Evolutionary conservation across 2,888 invertebrate species (phyloP), one percentile per base, ranked within the genome.

Genomic region (Drosophila borealis): DNA sequence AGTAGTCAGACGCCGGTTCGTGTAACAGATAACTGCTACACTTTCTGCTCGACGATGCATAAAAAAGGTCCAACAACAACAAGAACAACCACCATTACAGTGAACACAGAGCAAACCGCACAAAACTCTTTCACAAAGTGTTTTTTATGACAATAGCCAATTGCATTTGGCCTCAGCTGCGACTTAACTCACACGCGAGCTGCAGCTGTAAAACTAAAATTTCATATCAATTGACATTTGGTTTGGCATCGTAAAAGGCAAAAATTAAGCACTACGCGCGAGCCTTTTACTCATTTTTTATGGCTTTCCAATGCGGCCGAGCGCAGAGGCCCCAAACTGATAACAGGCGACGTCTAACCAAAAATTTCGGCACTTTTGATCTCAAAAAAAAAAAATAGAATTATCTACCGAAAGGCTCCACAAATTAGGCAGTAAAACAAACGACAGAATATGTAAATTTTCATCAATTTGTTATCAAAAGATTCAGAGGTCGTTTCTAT

Each of bases 11-110:
- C 50, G 62, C 36, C 67, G 55, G 48, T 70, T 70, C 48, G 68
- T 69, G 70, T 82, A 74, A 66, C 71, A 86, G 85, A 88, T 90
- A 90, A 89, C 76, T 81, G 85, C 88, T 87, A 81, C 81, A 89
- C 87, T 88, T 88, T 88, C 87, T 85, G 87, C 90, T 88, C 78
- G 87, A 66, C 87, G 89, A 87, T 90, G 87, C 90, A 88, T 90
- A 89, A 90, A 87, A 89, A 87, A 81, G 90, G 87, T 89, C 53
- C 81, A 62, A 78, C 78, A 74, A 62, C 80, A 86, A 41, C 63
- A 65, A 39, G 41, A 49, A 29, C 62, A 65, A 8, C 39, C 46
- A 19, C 37, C 36, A 39, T 63, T 41, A 49, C 57, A 66, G 19
- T 13, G 17, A 49, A 33, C n/a, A 60, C 55, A 51, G 19, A 41